Base-by-base conservation (phyloP, 2,888 invertebrate species). In the Chamaedrilus cognettii region DNA sequence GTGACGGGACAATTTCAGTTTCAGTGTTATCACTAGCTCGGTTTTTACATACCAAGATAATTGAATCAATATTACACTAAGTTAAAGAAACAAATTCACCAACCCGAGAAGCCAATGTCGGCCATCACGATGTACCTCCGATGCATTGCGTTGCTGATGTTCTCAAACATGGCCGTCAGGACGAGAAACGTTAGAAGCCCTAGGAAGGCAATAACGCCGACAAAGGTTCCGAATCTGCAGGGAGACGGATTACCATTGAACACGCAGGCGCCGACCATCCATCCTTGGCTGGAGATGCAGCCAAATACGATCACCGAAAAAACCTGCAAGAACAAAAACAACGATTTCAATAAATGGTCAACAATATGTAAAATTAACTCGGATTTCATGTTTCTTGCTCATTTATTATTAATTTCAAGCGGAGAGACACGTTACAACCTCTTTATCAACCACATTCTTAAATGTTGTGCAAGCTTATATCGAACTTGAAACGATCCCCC, bases 291-390 rank as follows among this genome's bases (percentile, higher is more conserved):
- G 64, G 94, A 92, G 86, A 97, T 96, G 85, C 96, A 96, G 65
- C 95, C 95, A 86, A 96, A 97, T 56, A 97, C 94, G 74, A 98
- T 91, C 76, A 96, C 90, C 70, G 96, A 89, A 86, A 96, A 97
- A 23, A 97, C 86, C 97, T 97, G 88, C 62, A 87, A 87, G 68
- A 73, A 74, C 78, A 72, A 71, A 70, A 74, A 73, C 23, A 67
- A 52, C 11, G 23, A 7, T 11, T 42, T 42, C 7, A 42, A 42
- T 11, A 11, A 42, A 42, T 11, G 7, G 42, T 42, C 42, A 19
- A 19, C 7, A 42, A 42, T 42, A 42, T 42, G n/a, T n/a, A n/a
- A n/a, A n/a, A n/a, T n/a, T n/a, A n/a, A n/a, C n/a, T n/a, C n/a
- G n/a, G n/a, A n/a, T n/a, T n/a, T n/a, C n/a, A n/a, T n/a, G n/a